Evolutionary conservation across 2,797 vertebrate species (phyloP), one percentile per base, ranked within the genome.

Genomic region (Coregonus suidteri): DNA sequence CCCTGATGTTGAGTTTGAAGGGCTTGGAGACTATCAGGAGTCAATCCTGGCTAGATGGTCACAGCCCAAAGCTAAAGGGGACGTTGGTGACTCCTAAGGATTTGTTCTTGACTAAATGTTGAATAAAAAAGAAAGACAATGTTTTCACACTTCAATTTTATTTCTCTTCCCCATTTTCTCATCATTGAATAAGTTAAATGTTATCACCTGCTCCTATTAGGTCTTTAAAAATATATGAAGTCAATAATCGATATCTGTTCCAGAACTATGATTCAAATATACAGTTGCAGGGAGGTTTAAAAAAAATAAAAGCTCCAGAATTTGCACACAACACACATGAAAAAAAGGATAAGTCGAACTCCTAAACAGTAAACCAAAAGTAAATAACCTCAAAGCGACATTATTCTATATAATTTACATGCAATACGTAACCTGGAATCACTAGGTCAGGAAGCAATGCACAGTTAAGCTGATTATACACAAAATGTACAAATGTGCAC

Each of bases 21-120:
- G 95, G 0, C 84, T 93, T 3, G 96, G 96, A 0, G 95, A 96
- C 90, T 97, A 97, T 0, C 95, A 98, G 85, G 96, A 98, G n/a
- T 91, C 93, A 0, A 92, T 97, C 82, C 93, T 93, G 0, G 88
- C 96, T 0, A 93, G 93, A 90, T 95, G 96, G 91, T 94, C 91
- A 59, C 96, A 92, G 75, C 79, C 79, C 0, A 83, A 75, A 56
- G 87, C 85, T 20, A 92, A 91, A 85, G 88, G 90, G 35, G 91
- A 92, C 18, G 11, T 67, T 1, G 90, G 88, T 37, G 68, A 84
- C 18, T 67, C 79, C 0, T 68, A 35, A 37, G 2, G 5, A 1
- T 68, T 35, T 68, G 5, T 15, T 34, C 25, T 3, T 56, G n/a
- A 30, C 3, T 25, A 6, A 52, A 6, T 56, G 31, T n/a, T 69